Base-by-base conservation (phyloP, 2,888 invertebrate species). In the Cosmia trapezina region DNA sequence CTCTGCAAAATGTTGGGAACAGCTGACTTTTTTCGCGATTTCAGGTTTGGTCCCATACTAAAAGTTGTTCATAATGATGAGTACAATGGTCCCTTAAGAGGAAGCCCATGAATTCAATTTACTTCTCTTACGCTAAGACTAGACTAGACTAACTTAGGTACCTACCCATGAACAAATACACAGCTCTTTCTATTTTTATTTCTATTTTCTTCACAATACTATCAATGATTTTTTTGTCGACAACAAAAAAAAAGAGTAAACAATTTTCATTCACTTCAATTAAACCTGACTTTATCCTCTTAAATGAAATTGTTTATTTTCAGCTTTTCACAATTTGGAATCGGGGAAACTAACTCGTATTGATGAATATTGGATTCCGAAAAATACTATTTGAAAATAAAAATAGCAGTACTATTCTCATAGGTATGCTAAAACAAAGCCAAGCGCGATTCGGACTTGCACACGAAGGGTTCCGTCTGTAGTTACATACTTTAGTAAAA, bases 321-420 rank as follows among this genome's bases (percentile, higher is more conserved):
- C 37, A 66, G 54, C 19, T 75, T 73, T 75, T 51, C 61, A 60
- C 43, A n/a, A 62, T 74, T 62, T 61, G 5, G 12, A n/a, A 66
- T 54, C 22, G 56, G 47, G 19, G 19, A 33, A 60, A 43, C 43
- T 37, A 54, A 49, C 8, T 54, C 37, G 9, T 33, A 17, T 45
- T 4, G 14, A 66, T 61, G 45, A 37, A 51, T n/a, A 62, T 74
- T 62, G 66, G 28, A 56, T 66, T 45, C 22, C 22, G 7, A 66
- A 66, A 66, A 66, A 19, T n/a, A 73, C 19, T 49, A 43, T 51
- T 69, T n/a, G 6, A 51, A 69, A 69, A 60, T 28, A 45, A 22
- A 64, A 54, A 70, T 47, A 51, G 14, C 19, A 37, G n/a, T 28
- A 28, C 17, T 37, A 3, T 63, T 33, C 4, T n/a, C 8, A 62